Evolutionary conservation across 1,140 invertebrate genomes (phyloP).

Genomic region (Hyphantria cunea): DNA sequence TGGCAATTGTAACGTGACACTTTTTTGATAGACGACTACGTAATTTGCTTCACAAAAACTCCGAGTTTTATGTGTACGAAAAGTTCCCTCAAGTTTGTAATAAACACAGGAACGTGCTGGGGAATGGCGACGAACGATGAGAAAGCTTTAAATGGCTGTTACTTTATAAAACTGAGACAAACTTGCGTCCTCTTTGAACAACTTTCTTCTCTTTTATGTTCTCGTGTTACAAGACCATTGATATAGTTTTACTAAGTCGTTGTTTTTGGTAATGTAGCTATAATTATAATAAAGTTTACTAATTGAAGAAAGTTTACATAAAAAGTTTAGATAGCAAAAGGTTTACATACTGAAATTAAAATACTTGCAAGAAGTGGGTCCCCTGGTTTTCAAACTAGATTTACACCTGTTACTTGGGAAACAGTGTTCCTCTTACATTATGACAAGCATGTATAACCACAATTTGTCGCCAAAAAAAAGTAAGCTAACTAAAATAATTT

Average conservation of each 20-base stretch:
- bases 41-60: slow-evolving; percentile 10
- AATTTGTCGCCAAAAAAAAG: too few species aligned
- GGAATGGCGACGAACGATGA: slow-evolving; percentile 33
- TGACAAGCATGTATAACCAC: too few species aligned
- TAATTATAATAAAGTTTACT: too few species aligned
- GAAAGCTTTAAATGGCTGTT: slow-evolving; percentile 12
- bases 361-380: too few species aligned
- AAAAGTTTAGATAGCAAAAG: too few species aligned
- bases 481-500: too few species aligned
- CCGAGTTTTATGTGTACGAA: slow-evolving; percentile 6
- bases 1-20: slow-evolving; percentile 1
- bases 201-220: neutral
- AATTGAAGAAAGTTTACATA: too few species aligned
- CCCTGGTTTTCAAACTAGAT: too few species aligned
- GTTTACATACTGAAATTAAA: too few species aligned
- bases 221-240: neutral
- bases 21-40: slow-evolving; percentile 13
- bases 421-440: too few species aligned
- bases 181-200: slow-evolving; percentile 1
- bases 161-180: slow-evolving; percentile 35
- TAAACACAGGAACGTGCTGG: slow-evolving; percentile 33
- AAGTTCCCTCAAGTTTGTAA: slow-evolving; percentile 11
- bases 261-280: too few species aligned
- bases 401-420: too few species aligned
- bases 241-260: neutral